A percentile compares a stretch with the other conserved stretches of the same genome.
Evolutionary conservation across 2,797 vertebrate species (phyloP).

Genomic region (Brachyalestes nurse): DNA sequence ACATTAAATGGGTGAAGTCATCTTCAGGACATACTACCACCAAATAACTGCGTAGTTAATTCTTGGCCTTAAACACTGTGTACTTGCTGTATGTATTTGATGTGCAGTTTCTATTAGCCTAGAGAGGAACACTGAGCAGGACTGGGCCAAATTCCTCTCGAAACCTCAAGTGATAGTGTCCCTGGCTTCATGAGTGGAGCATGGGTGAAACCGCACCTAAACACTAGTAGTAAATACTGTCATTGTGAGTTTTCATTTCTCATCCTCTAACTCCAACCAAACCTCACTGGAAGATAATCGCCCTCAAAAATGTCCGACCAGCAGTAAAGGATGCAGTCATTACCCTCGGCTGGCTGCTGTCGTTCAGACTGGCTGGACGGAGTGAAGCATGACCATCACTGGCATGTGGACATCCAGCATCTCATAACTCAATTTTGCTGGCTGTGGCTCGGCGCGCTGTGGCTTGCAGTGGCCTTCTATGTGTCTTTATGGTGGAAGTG

Average conservation of each 20-base stretch:
- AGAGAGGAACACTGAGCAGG: neutral
- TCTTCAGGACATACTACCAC: neutral
- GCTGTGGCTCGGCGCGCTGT: conserved; percentile 14
- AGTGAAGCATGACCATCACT: conserved; percentile 10
- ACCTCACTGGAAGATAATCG: conserved; percentile 51
- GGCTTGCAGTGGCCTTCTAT: conserved; percentile 27
- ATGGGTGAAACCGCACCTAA: conserved; percentile 42
- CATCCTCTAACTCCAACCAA: conserved; percentile 47
- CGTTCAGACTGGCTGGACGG: neutral
- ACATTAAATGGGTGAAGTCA: neutral
- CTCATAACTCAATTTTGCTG: conserved; percentile 21
- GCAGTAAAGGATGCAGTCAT: conserved; percentile 8
- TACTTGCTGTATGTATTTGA: neutral
- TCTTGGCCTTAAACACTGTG: conserved; percentile 14
- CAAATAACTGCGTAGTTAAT: conserved; percentile 7
- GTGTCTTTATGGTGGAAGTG: conserved; percentile 27
- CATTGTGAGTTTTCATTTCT: conserved; percentile 48
- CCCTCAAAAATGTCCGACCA: conserved; percentile 46
- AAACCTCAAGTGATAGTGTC: conserved; percentile 42
- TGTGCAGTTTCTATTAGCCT: conserved; percentile 22
- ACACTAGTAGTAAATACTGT: conserved; percentile 47
- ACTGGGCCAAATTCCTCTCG: conserved; percentile 22
- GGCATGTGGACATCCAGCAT: neutral
- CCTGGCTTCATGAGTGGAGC: conserved; percentile 26
- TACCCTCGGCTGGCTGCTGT: conserved; percentile 35